Evolutionary conservation across 1,140 invertebrate genomes (phyloP), one percentile per base, ranked within the genome.

Genomic region (Tyrophagus putrescentiae): DNA sequence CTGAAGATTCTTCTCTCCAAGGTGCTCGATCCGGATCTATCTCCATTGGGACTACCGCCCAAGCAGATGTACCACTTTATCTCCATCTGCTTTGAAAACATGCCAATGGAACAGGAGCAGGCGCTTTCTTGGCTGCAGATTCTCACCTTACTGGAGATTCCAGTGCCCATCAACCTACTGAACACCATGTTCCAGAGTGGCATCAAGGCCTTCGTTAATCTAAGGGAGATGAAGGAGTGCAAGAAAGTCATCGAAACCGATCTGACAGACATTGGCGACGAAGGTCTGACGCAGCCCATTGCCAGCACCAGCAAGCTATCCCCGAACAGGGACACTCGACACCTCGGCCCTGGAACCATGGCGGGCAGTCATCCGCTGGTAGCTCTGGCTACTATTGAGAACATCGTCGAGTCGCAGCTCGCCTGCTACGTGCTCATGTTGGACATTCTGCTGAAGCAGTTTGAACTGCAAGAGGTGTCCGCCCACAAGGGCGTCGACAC

Each of bases 61-160:
- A 83, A 86, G 57, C 86, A 89, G 68, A 85, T 98, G 79, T 98
- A 95, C 72, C 84, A 87, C 66, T 99, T 99, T 74, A 83, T 97
- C 13, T 82, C 82, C 1, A 80, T 84, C 36, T 77, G 90, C 45
- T 94, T 97, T 69, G 80, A 84, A 64, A 84, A 85, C 67, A 84
- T 84, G 1, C 82, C 87, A 1, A 84, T 84, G 69, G 85, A 94
- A 4, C 89, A 97, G 72, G 82, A 90, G 64, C 90, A 96, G 71
- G 91, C 92, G 1, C 74, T 98, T 4, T 82, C 87, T 69, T 98
- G 94, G 94, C 77, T 98, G 23, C 92, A 97, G 80, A 84, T 87
- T 5, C 74, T 95, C 31, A 90, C 87, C 0, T 78, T 86, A 67
- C 71, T 95, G 53, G 87, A 93, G 70, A 90, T 96, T 64, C 80